phyloP scores from a whole-genome alignment of 2,797 vertebrate species.

The Apodemus agrarius region DNA sequence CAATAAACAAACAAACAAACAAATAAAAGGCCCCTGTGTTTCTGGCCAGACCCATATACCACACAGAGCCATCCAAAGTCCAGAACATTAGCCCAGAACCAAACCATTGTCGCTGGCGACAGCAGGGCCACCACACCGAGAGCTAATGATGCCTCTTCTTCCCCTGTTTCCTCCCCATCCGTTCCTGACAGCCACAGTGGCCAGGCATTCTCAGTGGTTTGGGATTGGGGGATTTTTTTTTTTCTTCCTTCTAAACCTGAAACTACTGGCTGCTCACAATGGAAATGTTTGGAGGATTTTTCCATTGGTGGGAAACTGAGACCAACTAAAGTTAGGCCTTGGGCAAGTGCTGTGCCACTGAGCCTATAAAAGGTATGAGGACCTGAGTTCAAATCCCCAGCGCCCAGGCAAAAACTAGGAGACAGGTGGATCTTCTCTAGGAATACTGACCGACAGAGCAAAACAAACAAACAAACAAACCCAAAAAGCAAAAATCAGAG shows the following conservation, averaged over 20 bases:
- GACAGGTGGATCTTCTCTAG: neutral
- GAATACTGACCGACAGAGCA: neutral
- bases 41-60: fast-evolving
- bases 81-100: neutral
- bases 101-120: neutral
- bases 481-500: too few species aligned
- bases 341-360: neutral
- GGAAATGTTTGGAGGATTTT: neutral
- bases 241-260: conserved; percentile 23
- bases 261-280: neutral
- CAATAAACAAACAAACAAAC: too few species aligned
- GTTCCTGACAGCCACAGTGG: neutral
- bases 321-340: neutral
- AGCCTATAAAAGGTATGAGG: neutral
- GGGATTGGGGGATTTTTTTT: neutral
- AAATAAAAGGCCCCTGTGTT: neutral
- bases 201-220: neutral
- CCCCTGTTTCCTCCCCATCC: neutral
- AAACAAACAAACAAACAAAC: too few species aligned
- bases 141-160: neutral
- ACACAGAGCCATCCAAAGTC: neutral
- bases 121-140: neutral
- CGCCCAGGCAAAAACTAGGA: neutral
- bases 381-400: neutral
- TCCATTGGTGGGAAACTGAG: neutral